phyloP scores from a whole-genome alignment of 1,140 invertebrate genomes.

The Stegodyphus mimosarum region DNA sequence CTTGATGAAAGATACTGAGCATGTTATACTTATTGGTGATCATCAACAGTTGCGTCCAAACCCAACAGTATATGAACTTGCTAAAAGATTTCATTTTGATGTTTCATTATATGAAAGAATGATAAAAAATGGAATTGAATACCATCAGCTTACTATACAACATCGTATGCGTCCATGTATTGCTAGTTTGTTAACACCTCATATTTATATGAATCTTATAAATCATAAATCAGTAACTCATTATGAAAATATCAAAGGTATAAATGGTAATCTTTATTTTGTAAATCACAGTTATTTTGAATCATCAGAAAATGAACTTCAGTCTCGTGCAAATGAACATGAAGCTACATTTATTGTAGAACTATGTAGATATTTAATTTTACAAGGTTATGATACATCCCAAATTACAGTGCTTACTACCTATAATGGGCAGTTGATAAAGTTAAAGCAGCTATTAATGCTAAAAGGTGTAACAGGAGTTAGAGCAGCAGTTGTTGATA shows the following conservation, averaged over 20 bases:
- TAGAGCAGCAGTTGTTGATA: constrained; percentile 79
- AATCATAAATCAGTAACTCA: constrained; percentile 40
- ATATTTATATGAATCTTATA: constrained; percentile 61
- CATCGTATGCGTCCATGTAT: constrained; percentile 62
- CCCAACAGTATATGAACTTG: constrained; percentile 67
- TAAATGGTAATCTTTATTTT: constrained; percentile 58
- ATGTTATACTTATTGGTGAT: constrained; percentile 85
- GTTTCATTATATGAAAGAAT: constrained; percentile 66
- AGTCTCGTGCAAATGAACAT: constrained; percentile 69
- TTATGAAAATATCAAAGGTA: constrained; percentile 34
- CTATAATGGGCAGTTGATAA: constrained; percentile 73
- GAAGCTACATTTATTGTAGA: constrained; percentile 74
- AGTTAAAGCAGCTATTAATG: constrained; percentile 47
- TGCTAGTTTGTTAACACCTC: constrained; percentile 51
- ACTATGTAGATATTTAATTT: constrained; percentile 74
- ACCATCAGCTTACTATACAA: constrained; percentile 43
- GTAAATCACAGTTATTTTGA: constrained; percentile 42
- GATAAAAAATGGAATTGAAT: constrained; percentile 60
- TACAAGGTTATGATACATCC: constrained; percentile 72
- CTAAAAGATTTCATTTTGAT: constrained; percentile 67
- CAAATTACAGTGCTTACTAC: constrained; percentile 78
- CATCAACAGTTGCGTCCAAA: constrained; percentile 71
- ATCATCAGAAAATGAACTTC: not conserved
- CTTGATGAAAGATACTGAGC: constrained; percentile 78
- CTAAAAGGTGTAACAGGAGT: constrained; percentile 27